Evolutionary conservation across 2,888 invertebrate genomes (phyloP).

Genomic region (Xanthorhoe spadicearia): DNA sequence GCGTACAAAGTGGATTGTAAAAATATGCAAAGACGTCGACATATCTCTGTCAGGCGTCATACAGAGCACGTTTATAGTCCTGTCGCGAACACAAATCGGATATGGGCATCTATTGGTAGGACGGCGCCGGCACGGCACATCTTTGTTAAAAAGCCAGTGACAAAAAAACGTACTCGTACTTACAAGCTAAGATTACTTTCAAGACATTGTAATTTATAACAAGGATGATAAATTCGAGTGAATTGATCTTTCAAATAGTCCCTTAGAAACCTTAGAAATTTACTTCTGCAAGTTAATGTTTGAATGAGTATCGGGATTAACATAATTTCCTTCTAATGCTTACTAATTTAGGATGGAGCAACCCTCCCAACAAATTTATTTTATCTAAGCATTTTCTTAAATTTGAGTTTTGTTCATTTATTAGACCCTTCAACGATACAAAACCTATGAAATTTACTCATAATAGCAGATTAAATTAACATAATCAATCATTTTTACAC

Average conservation of each 20-base stretch:
- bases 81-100: constrained; percentile 48
- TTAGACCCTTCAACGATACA: too few species aligned
- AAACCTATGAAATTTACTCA: too few species aligned
- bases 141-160: neutral
- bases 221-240: neutral
- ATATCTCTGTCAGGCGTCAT: constrained; percentile 3
- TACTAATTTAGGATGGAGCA: neutral
- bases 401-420: neutral
- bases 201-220: too few species aligned
- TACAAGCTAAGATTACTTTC: too few species aligned
- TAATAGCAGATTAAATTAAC: too few species aligned
- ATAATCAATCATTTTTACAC: too few species aligned
- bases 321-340: neutral
- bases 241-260: neutral
- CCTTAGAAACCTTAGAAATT: neutral
- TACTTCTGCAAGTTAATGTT: neutral
- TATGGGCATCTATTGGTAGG: constrained; percentile 49
- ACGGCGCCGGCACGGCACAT: neutral
- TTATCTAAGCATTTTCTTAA: neutral
- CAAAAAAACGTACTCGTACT: neutral
- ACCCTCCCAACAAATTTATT: neutral
- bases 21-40: neutral
- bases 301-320: neutral
- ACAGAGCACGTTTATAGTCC: constrained; percentile 1
- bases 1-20: neutral